These are phyloP conservation scores for Astyanax mexicanus DNA, from an alignment of 2,797 vertebrate genomes.

Conservation along the genomic window DNA sequence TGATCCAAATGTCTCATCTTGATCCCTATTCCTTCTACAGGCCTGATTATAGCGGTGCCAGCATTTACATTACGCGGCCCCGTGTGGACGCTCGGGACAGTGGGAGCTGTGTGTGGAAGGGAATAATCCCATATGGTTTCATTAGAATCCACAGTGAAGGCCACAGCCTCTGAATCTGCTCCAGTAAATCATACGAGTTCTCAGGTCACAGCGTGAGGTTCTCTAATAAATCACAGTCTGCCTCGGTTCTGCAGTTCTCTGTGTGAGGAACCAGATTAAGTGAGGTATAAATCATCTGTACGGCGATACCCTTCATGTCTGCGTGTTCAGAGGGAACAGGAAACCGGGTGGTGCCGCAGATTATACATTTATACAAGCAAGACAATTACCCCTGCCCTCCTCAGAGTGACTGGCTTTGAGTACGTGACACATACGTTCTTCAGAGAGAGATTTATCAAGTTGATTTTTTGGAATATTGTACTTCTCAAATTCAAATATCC, in stretches of 20 bases:
- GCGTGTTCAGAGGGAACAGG: slow-evolving; percentile 8
- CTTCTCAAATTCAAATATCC: too few relatives aligned
- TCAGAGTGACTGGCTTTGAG: neutral
- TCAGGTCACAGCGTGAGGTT: slow-evolving; percentile 34
- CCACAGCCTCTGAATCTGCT: neutral
- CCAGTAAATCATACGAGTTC: slow-evolving; percentile 31
- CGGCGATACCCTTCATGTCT: slow-evolving; percentile 3
- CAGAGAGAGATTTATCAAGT: neutral
- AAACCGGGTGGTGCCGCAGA: slow-evolving; percentile 4
- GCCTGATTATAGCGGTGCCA: neutral
- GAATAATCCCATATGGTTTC: slow-evolving; percentile 22
- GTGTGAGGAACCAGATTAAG: neutral
- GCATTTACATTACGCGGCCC: neutral
- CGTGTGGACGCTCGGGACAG: neutral
- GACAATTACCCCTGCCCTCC: neutral
- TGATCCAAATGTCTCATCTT: slow-evolving; percentile 49
- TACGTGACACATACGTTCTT: neutral
- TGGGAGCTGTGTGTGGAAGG: neutral
- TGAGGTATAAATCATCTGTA: neutral
- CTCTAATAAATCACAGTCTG: slow-evolving; percentile 21
- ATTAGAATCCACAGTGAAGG: slow-evolving; percentile 7
- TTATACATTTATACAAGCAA: neutral
- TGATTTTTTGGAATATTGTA: too few relatives aligned
- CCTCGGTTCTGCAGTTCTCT: neutral
- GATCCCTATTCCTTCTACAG: slow-evolving; percentile 34